Evolutionary conservation across 2,888 invertebrate genomes (phyloP).

Genomic region (Shargacucullia verbasci): DNA sequence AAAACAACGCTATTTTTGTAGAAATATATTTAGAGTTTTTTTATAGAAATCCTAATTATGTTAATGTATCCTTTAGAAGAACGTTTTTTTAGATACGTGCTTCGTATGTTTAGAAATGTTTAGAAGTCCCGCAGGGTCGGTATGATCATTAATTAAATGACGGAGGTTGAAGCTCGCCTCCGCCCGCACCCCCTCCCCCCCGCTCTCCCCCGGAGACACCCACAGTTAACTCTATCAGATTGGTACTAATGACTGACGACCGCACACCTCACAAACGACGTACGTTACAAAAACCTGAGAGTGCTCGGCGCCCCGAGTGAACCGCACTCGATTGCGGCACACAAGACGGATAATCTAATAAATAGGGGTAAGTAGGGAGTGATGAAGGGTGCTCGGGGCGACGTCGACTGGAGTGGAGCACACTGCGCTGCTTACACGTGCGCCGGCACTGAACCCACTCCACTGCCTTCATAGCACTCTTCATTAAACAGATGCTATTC

Average conservation of each 20-base stretch:
- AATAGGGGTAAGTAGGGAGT: constrained; percentile 2
- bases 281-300: neutral
- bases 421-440: neutral
- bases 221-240: constrained; percentile 13
- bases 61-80: too few species aligned
- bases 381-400: constrained; percentile 3
- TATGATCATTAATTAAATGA: constrained; percentile 16
- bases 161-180: neutral
- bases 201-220: neutral
- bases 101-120: neutral
- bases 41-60: too few species aligned
- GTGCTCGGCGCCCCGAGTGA: neutral
- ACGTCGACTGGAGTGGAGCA: neutral
- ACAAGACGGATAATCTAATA: constrained; percentile 7
- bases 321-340: neutral
- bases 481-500: neutral
- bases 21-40: too few species aligned
- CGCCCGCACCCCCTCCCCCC: neutral
- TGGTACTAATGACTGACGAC: constrained; percentile 5
- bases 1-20: neutral
- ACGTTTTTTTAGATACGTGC: too few species aligned
- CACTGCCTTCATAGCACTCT: neutral
- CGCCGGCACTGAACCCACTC: neutral
- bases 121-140: neutral
- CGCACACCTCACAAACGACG: neutral